These are phyloP conservation scores for Scomber scombrus DNA, from an alignment of 2,113 vertebrate species.

Conservation along the genomic window DNA sequence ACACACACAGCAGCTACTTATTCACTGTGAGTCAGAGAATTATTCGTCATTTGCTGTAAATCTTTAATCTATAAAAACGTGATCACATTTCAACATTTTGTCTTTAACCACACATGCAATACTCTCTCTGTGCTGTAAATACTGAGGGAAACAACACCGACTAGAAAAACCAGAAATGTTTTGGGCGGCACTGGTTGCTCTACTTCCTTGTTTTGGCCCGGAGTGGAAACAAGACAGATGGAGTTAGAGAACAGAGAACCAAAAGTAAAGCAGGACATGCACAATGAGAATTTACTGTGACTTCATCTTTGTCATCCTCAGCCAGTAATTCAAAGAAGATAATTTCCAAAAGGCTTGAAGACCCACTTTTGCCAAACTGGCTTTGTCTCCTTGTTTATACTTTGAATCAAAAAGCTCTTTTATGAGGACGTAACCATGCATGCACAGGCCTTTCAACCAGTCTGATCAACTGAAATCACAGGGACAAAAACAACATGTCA, in stretches of 20 bases:
- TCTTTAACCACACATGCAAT: background rate
- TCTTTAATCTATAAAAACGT: background rate
- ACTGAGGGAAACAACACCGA: background rate
- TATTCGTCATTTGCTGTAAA: background rate
- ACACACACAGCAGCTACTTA: background rate
- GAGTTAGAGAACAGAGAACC: conserved; percentile 24
- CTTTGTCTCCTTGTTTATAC: background rate
- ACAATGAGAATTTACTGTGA: conserved; percentile 36
- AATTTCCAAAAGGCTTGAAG: background rate
- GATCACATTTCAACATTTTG: background rate
- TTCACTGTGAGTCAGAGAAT: background rate
- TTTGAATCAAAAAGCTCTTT: background rate
- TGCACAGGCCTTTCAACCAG: too few relatives aligned
- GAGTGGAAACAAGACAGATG: conserved; percentile 45
- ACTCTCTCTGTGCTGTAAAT: background rate
- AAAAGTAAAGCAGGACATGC: conserved; percentile 45
- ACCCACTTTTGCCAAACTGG: background rate
- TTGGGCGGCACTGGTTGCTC: conserved; percentile 26
- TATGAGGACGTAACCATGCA: background rate
- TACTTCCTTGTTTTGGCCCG: conserved; percentile 39
- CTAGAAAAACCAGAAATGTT: background rate
- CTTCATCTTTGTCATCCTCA: background rate
- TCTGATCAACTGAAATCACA: too few relatives aligned
- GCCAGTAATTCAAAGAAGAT: conserved; percentile 27
- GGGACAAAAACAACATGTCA: too few relatives aligned